Evolutionary conservation across 2,888 invertebrate genomes (phyloP).

Genomic region (Octonoba sinensis): DNA sequence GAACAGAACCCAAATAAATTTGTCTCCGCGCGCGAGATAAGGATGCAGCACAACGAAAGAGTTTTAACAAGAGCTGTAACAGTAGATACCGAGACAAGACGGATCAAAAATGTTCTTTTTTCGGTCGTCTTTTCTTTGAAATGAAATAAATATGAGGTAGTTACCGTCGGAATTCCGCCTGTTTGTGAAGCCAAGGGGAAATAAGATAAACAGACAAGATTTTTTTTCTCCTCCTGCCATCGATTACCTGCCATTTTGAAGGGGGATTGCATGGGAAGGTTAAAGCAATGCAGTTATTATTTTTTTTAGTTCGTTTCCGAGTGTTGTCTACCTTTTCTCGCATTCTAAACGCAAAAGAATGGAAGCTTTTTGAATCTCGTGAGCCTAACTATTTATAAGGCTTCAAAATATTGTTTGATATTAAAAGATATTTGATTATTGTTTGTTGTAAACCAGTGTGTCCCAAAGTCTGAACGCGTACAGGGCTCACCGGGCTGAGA

Average conservation of each 20-base stretch:
- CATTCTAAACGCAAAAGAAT: no score
- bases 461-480: no score
- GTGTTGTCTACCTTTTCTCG: background rate
- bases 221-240: constrained; percentile 15
- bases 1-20: constrained; percentile 61
- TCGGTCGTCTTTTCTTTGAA: background rate
- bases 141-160: constrained; percentile 64
- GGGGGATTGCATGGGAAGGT: no score
- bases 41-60: constrained; percentile 30
- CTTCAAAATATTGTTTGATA: no score
- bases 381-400: no score
- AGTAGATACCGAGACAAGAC: constrained; percentile 44
- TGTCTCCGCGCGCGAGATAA: constrained; percentile 59
- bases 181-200: constrained; percentile 53
- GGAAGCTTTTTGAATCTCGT: no score
- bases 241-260: constrained; percentile 23
- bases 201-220: constrained; percentile 56
- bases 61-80: constrained; percentile 62
- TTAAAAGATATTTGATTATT: no score
- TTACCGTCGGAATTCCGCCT: constrained; percentile 53
- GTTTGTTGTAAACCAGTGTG: no score
- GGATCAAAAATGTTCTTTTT: constrained; percentile 44
- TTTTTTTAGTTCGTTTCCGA: background rate
- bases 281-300: no score
- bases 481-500: no score